Evolutionary conservation across 2,113 vertebrate species (phyloP).

Genomic region (Gymnorhina tibicen): DNA sequence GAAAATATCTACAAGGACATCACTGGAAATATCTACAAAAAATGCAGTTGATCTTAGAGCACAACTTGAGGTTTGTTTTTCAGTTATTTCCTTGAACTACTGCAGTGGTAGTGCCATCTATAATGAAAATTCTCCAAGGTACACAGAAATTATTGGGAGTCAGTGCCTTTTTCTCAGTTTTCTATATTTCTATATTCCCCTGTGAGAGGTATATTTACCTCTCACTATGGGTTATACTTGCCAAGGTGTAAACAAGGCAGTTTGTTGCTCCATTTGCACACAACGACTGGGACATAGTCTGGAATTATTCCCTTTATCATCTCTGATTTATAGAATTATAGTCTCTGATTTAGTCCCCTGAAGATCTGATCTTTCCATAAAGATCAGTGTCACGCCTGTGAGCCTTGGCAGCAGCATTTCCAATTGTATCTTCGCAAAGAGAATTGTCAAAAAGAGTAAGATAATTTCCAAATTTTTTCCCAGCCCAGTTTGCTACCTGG

Average conservation of each 20-base stretch:
- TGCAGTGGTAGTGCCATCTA: not conserved
- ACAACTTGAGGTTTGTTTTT: not conserved
- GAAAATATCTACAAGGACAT: not conserved
- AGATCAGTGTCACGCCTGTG: not conserved
- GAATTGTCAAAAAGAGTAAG: not conserved
- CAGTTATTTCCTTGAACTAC: not conserved
- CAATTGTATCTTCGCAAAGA: not conserved
- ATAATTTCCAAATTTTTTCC: not conserved
- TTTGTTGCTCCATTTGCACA: not conserved
- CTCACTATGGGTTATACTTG: not conserved
- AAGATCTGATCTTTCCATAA: not conserved
- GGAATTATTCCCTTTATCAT: not conserved
- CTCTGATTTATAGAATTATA: not conserved
- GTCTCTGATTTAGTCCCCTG: too few species aligned
- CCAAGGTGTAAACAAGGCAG: not conserved
- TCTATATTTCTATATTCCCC: fast-evolving
- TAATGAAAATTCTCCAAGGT: not conserved
- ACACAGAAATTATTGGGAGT: not conserved
- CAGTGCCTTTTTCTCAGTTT: not conserved
- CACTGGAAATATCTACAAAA: not conserved
- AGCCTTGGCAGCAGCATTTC: not conserved
- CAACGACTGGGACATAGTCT: not conserved
- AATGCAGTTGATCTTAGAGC: not conserved
- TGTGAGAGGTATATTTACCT: not conserved
- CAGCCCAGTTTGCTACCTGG: not conserved